A percentile compares a stretch with the other conserved stretches of the same genome.
Evolutionary conservation across 2,113 vertebrate genomes (phyloP).

Genomic region (Campylorhamphus procurvoides): DNA sequence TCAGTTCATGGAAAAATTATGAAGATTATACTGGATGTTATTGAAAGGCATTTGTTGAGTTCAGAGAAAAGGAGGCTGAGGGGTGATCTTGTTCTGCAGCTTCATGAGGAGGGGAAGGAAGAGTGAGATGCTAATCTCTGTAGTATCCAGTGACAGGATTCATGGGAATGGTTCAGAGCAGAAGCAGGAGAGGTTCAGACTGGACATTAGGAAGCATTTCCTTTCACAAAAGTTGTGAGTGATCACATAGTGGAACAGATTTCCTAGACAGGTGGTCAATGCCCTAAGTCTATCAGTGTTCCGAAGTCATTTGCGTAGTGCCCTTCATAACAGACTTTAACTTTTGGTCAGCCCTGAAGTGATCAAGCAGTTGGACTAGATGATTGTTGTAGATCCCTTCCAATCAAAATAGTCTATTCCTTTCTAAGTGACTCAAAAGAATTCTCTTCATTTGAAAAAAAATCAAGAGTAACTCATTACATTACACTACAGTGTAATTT

Average conservation of each 20-base stretch:
- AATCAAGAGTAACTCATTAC: neutral
- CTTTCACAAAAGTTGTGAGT: neutral
- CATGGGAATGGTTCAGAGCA: fast-evolving
- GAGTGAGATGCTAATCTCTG: neutral
- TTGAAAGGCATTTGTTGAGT: neutral
- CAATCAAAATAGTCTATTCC: neutral
- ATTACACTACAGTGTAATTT: neutral
- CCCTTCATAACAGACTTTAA: neutral
- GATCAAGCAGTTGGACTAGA: neutral
- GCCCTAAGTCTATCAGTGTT: neutral
- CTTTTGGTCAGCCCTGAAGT: neutral
- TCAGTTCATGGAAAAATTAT: neutral
- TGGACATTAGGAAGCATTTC: neutral
- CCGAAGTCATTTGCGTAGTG: neutral
- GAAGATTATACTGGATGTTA: neutral
- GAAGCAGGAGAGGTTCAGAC: neutral
- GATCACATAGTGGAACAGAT: neutral
- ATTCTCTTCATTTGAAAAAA: neutral
- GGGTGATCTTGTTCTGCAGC: neutral
- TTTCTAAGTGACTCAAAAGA: neutral
- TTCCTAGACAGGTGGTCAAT: fast-evolving
- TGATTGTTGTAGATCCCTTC: fast-evolving
- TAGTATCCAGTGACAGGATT: fast-evolving
- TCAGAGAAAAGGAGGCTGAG: neutral
- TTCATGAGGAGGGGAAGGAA: neutral